phyloP scores from a whole-genome alignment of 2,797 vertebrate genomes.

The Capromys pilorides region DNA sequence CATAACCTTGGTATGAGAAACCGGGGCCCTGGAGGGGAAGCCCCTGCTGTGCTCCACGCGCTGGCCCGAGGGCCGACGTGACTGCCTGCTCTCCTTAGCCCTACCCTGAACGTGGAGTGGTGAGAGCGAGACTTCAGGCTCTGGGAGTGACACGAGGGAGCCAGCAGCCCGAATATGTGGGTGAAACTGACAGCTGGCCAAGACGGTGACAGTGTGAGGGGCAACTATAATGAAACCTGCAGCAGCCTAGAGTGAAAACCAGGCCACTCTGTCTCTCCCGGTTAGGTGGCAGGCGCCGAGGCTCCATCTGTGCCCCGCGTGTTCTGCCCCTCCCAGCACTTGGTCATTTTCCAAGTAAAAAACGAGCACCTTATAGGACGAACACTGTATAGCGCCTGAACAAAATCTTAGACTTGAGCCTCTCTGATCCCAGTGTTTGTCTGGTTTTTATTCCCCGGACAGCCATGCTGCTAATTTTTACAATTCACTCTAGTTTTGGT shows the following conservation, averaged over 20 bases:
- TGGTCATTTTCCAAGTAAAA: neutral
- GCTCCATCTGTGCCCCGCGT: neutral
- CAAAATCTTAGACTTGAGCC: neutral
- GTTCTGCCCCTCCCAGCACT: neutral
- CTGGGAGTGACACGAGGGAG: neutral
- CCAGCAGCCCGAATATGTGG: neutral
- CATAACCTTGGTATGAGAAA: neutral
- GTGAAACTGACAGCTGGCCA: neutral
- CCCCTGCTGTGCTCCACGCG: no score
- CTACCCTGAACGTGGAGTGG: neutral
- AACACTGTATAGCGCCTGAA: neutral
- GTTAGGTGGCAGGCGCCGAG: neutral
- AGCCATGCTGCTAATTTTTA: neutral
- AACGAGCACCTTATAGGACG: neutral
- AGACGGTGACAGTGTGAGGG: neutral
- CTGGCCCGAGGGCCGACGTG: neutral
- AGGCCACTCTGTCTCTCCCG: neutral
- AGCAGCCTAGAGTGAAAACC: neutral
- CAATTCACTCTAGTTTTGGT: neutral
- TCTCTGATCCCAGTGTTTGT: neutral
- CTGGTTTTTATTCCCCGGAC: neutral
- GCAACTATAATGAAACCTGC: fast-evolving
- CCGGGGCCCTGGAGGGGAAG: neutral
- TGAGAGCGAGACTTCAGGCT: neutral
- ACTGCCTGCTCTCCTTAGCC: neutral